Evolutionary conservation across 2,113 vertebrate species (phyloP).

Genomic region (Chloropsis hardwickii): DNA sequence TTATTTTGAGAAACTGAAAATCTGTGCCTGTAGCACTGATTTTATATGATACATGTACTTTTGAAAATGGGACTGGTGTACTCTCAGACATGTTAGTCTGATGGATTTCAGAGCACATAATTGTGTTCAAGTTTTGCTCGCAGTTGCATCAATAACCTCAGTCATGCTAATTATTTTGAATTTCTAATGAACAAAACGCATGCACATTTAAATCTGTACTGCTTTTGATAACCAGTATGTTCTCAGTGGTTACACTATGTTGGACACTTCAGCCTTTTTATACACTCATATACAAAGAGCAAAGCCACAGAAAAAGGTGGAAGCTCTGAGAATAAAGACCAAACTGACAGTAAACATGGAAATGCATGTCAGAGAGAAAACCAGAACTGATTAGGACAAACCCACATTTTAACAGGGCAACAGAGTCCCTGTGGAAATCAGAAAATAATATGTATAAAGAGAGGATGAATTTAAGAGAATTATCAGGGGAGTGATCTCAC

Average conservation of each 20-base stretch:
- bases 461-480: background rate
- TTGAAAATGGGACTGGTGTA: background rate
- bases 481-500: background rate
- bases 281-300: background rate
- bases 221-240: background rate
- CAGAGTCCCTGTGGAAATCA: background rate
- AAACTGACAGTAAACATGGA: background rate
- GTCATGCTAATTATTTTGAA: background rate
- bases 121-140: background rate
- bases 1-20: background rate
- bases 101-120: background rate
- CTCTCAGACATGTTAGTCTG: background rate
- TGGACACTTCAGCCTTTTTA: background rate
- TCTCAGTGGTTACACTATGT: background rate
- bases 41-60: background rate
- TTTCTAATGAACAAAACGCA: background rate
- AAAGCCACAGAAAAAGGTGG: conserved; percentile 16
- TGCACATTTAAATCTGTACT: background rate
- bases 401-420: background rate
- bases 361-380: background rate
- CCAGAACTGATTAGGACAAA: background rate
- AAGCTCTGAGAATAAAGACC: conserved; percentile 6
- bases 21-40: background rate
- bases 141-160: background rate
- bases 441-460: background rate